These are phyloP conservation scores for Metridium senile DNA, from an alignment of 92 coral and sea anemone genomes.

Conservation along the genomic window DNA sequence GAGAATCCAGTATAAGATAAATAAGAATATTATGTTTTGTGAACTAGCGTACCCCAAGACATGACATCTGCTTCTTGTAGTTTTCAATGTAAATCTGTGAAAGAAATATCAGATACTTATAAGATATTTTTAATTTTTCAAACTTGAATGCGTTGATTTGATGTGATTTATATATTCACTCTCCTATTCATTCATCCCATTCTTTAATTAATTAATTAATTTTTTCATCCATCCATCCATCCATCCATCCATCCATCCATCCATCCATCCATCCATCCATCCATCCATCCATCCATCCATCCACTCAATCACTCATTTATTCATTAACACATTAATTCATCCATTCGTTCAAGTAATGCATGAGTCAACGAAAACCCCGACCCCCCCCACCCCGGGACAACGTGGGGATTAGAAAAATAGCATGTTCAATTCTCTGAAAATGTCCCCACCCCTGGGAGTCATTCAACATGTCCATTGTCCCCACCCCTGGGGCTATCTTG, in stretches of 20 bases:
- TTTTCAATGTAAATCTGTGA: neutral
- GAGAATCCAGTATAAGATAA: too few species aligned
- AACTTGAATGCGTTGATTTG: too few species aligned
- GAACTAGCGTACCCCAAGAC: conserved; percentile 31
- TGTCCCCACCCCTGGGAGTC: too few species aligned
- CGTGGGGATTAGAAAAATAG: too few species aligned
- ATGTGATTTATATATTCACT: too few species aligned
- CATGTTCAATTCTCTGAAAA: too few species aligned
- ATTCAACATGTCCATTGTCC: too few species aligned
- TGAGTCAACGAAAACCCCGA: neutral
- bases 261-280: neutral
- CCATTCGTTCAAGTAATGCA: neutral
- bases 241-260: neutral
- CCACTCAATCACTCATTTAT: neutral
- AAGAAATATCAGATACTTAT: too few species aligned
- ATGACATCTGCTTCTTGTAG: neutral
- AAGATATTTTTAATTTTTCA: too few species aligned
- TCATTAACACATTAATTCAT: neutral
- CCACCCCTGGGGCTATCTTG: too few species aligned
- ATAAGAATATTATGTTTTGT: too few species aligned
- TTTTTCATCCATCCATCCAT: neutral
- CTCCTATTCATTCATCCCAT: neutral
- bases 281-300: neutral
- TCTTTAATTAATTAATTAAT: neutral
- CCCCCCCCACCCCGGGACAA: too few species aligned